Evolutionary conservation across 1,140 invertebrate genomes (phyloP).

Genomic region (Cydia splendana): DNA sequence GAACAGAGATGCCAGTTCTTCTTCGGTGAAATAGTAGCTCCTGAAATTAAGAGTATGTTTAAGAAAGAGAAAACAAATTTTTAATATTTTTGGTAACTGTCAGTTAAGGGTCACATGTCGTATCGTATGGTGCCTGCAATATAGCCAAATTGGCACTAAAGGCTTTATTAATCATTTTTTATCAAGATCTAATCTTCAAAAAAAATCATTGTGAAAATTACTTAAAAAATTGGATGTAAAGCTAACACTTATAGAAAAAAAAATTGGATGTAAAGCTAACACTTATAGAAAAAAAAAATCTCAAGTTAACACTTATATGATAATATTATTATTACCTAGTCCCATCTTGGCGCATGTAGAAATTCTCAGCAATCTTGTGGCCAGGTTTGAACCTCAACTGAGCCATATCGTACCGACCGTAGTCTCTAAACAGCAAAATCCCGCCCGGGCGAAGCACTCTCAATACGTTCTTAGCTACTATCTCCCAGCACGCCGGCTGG

Average conservation of each 20-base stretch:
- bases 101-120: no score
- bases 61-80: background rate
- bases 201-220: no score
- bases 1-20: slow-evolving; percentile 84
- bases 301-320: no score
- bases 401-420: slow-evolving; percentile 98
- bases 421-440: slow-evolving; percentile 95
- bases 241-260: no score
- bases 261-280: no score
- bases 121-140: no score
- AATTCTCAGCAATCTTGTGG: slow-evolving; percentile 95
- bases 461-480: slow-evolving; percentile 85
- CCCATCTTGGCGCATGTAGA: slow-evolving; percentile 98
- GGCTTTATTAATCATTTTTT: no score
- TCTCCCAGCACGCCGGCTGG: slow-evolving; percentile 89
- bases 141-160: no score
- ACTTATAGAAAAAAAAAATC: no score
- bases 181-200: no score
- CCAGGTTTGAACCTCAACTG: slow-evolving; percentile 96
- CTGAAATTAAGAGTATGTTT: slow-evolving; percentile 76
- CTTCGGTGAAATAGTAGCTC: slow-evolving; percentile 89
- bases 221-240: no score
- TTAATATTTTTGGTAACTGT: no score
- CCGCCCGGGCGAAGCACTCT: slow-evolving; percentile 89
- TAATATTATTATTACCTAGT: slow-evolving; percentile 84